These are phyloP conservation scores for Gastrophryne carolinensis DNA, from an alignment of 2,797 vertebrate species.

Conservation along the genomic window DNA sequence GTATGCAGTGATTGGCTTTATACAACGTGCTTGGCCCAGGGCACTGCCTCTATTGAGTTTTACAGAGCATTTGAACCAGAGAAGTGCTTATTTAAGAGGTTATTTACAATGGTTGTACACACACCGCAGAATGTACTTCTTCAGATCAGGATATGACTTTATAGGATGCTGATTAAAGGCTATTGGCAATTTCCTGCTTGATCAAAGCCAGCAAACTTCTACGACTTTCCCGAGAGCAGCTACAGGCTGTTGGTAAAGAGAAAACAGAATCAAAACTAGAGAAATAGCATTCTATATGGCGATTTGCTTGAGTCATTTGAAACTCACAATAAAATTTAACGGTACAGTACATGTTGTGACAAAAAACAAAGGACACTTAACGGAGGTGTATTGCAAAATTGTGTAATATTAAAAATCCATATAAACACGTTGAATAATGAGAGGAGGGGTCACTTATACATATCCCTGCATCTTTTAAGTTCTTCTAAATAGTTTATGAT, in stretches of 20 bases:
- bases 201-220: conserved; percentile 13
- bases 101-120: conserved; percentile 33
- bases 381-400: no score
- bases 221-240: background rate
- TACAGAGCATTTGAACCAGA: conserved; percentile 22
- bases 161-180: conserved; percentile 42
- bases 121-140: conserved; percentile 23
- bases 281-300: no score
- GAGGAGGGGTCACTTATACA: no score
- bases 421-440: no score
- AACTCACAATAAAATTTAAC: no score
- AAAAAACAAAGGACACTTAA: no score
- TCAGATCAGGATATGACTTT: conserved; percentile 24
- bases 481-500: no score
- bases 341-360: no score
- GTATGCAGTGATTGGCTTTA: conserved; percentile 2
- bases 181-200: conserved; percentile 38
- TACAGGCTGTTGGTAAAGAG: background rate
- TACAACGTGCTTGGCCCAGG: conserved; percentile 26
- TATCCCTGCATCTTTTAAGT: no score
- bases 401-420: no score
- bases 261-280: no score
- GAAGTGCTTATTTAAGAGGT: conserved; percentile 33
- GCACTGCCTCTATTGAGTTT: conserved; percentile 23
- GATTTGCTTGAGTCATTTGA: no score